A percentile compares a stretch with the other conserved stretches of the same genome.
Conservation (phyloP, 2,888 invertebrate species). For the Aquatica leii region DNA sequence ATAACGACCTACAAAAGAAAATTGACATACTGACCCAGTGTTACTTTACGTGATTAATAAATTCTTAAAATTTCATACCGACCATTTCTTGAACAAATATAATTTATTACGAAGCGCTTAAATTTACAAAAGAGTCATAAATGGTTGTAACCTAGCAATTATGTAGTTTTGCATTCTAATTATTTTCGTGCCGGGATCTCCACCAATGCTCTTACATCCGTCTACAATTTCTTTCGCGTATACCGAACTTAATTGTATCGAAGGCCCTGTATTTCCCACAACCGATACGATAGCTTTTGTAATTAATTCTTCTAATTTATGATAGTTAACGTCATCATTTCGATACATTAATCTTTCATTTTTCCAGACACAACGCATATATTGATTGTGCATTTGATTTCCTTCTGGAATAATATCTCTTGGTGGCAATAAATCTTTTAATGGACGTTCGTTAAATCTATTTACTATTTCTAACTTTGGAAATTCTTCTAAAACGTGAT, state of each 20-base stretch:
- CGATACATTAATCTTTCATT: conserved; percentile 12
- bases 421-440: conserved; percentile 17
- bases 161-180: conserved; percentile 28
- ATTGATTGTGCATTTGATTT: conserved; percentile 19
- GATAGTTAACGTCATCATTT: conserved; percentile 17
- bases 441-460: conserved; percentile 14
- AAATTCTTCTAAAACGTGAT: conserved; percentile 9
- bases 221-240: conserved; percentile 19
- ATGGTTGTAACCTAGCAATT: conserved; percentile 15
- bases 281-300: conserved; percentile 14
- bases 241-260: conserved; percentile 25
- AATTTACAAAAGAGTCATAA: conserved; percentile 15
- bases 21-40: conserved; percentile 10
- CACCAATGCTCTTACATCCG: conserved; percentile 19
- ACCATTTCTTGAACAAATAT: neutral
- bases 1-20: conserved; percentile 5
- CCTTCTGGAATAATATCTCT: conserved; percentile 16
- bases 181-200: conserved; percentile 17
- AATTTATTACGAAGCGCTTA: neutral
- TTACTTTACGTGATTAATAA: neutral
- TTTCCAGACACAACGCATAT: conserved; percentile 26
- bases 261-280: conserved; percentile 25
- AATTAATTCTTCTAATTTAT: conserved; percentile 18
- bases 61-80: neutral
- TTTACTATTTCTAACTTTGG: conserved; percentile 27